Conservation (phyloP, 1,140 invertebrate genomes). For the Saccostrea echinata region DNA sequence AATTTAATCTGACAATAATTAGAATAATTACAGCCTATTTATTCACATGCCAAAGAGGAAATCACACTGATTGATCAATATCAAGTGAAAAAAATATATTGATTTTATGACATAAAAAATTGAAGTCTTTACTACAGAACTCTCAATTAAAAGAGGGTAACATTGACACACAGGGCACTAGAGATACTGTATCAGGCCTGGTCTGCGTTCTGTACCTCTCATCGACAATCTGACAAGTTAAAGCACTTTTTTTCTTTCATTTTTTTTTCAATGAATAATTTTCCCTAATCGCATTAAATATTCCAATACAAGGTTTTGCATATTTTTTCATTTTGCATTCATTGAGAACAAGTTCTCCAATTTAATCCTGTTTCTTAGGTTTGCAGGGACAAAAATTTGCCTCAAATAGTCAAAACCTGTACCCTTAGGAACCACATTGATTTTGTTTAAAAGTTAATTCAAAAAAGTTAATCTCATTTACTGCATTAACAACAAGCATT, state of each 20-base stretch:
- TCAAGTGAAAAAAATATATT: background rate
- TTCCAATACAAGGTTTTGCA: background rate
- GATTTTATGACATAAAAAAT: background rate
- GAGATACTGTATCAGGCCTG: background rate
- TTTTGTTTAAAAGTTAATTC: conserved; percentile 11
- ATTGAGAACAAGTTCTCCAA: background rate
- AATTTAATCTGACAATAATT: background rate
- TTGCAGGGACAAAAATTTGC: background rate
- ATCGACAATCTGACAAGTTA: background rate
- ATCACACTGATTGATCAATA: background rate
- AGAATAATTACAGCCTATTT: background rate
- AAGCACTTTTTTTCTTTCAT: background rate
- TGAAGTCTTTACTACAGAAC: background rate
- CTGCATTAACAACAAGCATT: conserved; percentile 2
- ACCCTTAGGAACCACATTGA: conserved; percentile 10
- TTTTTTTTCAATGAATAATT: conserved; percentile 27
- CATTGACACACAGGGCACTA: background rate
- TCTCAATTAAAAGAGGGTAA: background rate
- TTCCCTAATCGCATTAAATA: conserved; percentile 25
- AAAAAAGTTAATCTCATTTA: conserved; percentile 33
- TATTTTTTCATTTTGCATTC: conserved; percentile 15
- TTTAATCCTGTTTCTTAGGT: background rate
- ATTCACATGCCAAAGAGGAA: conserved; percentile 11
- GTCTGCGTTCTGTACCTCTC: background rate
- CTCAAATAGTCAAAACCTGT: background rate